Evolutionary conservation across 1,140 invertebrate genomes (phyloP).

Genomic region (Steinernema feltiae): DNA sequence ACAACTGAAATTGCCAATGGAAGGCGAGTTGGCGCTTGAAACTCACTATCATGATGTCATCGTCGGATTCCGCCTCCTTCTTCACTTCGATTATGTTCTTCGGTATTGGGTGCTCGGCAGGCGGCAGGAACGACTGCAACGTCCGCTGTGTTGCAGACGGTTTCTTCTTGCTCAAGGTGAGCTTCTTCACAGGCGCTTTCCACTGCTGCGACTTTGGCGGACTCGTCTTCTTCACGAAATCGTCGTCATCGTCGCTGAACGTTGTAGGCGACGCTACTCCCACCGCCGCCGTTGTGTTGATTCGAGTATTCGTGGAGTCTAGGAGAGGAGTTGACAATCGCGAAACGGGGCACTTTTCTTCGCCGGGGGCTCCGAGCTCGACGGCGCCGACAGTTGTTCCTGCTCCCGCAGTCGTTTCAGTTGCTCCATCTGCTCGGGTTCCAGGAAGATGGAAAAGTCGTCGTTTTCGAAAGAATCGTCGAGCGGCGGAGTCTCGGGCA

Average conservation of each 20-base stretch:
- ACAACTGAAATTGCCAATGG: background rate
- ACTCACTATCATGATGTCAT: background rate
- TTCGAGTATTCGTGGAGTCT: background rate
- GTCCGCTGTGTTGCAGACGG: background rate
- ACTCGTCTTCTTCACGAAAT: background rate
- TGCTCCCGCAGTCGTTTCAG: background rate
- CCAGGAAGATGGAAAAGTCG: background rate
- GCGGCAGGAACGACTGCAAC: background rate
- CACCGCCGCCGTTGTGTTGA: background rate
- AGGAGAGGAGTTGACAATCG: background rate
- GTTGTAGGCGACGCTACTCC: background rate
- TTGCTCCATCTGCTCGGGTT: background rate
- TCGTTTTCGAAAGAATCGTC: background rate
- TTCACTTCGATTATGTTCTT: background rate
- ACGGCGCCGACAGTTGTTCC: background rate
- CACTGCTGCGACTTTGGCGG: background rate
- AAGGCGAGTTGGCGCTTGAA: background rate
- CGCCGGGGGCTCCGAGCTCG: background rate
- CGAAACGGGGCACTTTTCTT: background rate
- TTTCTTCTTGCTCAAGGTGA: no score
- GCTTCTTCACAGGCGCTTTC: no score
- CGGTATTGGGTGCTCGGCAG: background rate
- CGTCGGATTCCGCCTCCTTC: background rate
- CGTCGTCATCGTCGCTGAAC: background rate
- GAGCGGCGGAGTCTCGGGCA: background rate